Evolutionary conservation across 2,797 vertebrate species (phyloP).

Genomic region (Etheostoma nigrum): DNA sequence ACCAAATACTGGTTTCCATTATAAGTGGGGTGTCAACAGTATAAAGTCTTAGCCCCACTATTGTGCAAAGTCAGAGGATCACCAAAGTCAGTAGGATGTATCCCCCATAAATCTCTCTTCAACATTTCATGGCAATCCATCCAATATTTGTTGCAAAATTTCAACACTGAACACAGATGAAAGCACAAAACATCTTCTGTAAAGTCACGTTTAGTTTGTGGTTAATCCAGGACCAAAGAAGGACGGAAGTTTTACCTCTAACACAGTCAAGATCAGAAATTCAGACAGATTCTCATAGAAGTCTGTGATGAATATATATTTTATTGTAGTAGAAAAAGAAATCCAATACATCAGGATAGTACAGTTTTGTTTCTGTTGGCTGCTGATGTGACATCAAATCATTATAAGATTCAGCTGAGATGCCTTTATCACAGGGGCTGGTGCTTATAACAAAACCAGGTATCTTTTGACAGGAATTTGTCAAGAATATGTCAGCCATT

Average conservation of each 20-base stretch:
- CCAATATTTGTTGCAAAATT: background rate
- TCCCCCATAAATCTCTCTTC: too few species aligned
- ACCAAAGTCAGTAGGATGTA: too few species aligned
- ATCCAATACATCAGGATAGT: background rate
- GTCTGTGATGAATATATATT: conserved; percentile 15
- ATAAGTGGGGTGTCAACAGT: too few species aligned
- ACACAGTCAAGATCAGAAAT: background rate
- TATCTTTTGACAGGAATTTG: conserved; percentile 26
- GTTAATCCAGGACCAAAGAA: background rate
- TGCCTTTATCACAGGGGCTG: conserved; percentile 16
- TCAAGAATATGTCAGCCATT: conserved; percentile 44
- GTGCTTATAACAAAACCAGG: conserved; percentile 17
- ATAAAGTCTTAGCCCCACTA: background rate
- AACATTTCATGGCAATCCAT: background rate
- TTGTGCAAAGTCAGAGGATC: too few species aligned
- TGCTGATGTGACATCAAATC: conserved; percentile 37
- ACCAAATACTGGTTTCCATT: background rate
- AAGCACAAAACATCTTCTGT: background rate
- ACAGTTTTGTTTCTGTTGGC: background rate
- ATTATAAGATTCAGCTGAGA: conserved; percentile 28
- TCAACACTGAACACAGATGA: background rate
- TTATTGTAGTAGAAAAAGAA: conserved; percentile 10
- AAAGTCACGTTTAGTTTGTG: background rate
- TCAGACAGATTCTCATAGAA: background rate
- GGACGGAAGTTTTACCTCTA: background rate